These are phyloP conservation scores for Drosophila repleta DNA, from an alignment of 1,140 invertebrate genomes.

Conservation along the genomic window DNA sequence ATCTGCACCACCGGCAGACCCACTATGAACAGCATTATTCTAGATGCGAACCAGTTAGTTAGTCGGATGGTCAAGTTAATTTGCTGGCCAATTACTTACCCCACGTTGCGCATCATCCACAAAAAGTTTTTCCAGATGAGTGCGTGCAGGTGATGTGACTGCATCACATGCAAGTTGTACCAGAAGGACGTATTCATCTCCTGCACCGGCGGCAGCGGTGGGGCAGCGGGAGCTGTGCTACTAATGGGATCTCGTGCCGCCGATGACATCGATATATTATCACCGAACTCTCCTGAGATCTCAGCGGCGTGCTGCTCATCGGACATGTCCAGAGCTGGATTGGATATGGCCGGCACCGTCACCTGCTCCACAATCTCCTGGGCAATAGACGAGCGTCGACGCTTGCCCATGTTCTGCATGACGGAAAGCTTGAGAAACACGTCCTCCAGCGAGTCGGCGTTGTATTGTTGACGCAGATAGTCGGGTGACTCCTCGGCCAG, in stretches of 20 bases:
- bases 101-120: conserved; percentile 95
- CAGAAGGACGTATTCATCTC: conserved; percentile 84
- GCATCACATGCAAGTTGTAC: conserved; percentile 88
- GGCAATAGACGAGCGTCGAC: conserved; percentile 90
- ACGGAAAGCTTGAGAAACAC: conserved; percentile 96
- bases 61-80: conserved; percentile 1
- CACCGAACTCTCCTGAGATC: conserved; percentile 93
- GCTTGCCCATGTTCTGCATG: conserved; percentile 91
- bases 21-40: conserved; percentile 95
- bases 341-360: conserved; percentile 86
- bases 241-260: conserved; percentile 86
- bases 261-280: conserved; percentile 91
- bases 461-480: conserved; percentile 90
- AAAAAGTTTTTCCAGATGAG: conserved; percentile 96
- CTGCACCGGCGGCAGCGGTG: conserved; percentile 87
- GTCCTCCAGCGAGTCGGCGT: conserved; percentile 92
- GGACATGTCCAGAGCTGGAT: conserved; percentile 86
- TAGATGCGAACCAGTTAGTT: conserved; percentile 71
- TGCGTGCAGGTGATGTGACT: conserved; percentile 90
- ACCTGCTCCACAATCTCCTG: conserved; percentile 89
- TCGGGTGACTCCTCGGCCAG: conserved; percentile 95
- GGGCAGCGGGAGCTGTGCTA: conserved; percentile 84
- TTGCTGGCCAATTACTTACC: conserved; percentile 85
- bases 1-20: conserved; percentile 96
- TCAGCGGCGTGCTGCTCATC: conserved; percentile 89